Percentiles rank a stretch among this genome's conserved stretches.
These are phyloP conservation scores for Scophthalmus maximus DNA, from an alignment of 2,113 vertebrate genomes.

Conservation along the genomic window DNA sequence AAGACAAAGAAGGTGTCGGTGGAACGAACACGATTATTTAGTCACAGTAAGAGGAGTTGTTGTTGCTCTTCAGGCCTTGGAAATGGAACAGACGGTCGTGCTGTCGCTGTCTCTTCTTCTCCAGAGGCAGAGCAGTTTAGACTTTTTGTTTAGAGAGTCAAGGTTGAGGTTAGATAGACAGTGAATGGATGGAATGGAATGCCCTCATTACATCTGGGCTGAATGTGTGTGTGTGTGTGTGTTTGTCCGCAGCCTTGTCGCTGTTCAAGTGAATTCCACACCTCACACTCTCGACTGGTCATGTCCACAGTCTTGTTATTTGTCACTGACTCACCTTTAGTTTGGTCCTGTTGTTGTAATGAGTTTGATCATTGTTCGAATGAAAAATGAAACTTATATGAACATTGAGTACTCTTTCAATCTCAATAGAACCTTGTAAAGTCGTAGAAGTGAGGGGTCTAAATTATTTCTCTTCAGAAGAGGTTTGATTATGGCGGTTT, in stretches of 20 bases:
- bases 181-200: conserved; percentile 35
- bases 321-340: no score
- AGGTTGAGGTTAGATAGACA: conserved; percentile 9
- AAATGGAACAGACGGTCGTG: conserved; percentile 59
- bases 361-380: no score
- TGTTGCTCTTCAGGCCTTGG: conserved; percentile 48
- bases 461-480: no score
- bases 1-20: background rate
- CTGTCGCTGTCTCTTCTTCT: background rate
- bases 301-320: no score
- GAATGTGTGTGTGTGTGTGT: conserved; percentile 12
- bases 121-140: conserved; percentile 2
- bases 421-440: no score
- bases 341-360: no score
- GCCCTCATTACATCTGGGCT: conserved; percentile 13
- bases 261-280: background rate
- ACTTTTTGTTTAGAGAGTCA: conserved; percentile 33
- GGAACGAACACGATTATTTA: conserved; percentile 71
- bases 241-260: background rate
- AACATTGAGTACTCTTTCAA: no score
- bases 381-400: no score
- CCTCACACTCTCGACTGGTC: no score
- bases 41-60: conserved; percentile 63
- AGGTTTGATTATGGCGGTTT: no score
- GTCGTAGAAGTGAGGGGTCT: no score